Conservation (phyloP, 2,888 invertebrate species). For the Coleophora flavipennella region DNA sequence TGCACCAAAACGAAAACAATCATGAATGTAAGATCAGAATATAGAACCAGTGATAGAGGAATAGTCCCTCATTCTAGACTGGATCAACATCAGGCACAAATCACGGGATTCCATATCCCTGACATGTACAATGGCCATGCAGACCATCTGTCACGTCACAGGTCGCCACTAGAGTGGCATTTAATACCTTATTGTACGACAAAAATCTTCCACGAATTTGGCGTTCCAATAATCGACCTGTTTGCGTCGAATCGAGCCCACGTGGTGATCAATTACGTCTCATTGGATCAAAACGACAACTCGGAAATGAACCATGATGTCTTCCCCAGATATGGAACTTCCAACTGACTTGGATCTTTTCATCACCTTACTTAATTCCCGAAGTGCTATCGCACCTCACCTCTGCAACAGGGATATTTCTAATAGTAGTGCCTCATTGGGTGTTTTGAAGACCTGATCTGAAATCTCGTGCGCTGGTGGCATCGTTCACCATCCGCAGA, state of each 20-base stretch:
- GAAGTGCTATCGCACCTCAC: constrained; percentile 8
- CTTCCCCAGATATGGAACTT: constrained; percentile 6
- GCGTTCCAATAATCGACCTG: constrained; percentile 13
- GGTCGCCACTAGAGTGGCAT: constrained; percentile 15
- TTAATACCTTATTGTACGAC: constrained; percentile 4
- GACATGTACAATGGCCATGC: constrained; percentile 25
- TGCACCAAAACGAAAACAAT: too few species aligned
- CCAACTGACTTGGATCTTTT: constrained; percentile 11
- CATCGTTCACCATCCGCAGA: constrained; percentile 10
- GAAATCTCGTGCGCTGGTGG: constrained; percentile 10
- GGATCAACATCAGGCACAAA: too few species aligned
- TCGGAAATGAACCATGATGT: constrained; percentile 5
- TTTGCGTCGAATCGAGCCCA: constrained; percentile 12
- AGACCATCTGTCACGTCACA: constrained; percentile 17
- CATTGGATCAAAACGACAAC: constrained; percentile 8
- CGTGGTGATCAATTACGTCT: constrained; percentile 8
- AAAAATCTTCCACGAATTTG: constrained; percentile 11
- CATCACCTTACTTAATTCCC: constrained; percentile 10
- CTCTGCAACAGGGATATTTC: constrained; percentile 4
- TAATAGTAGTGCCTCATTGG: constrained; percentile 16
- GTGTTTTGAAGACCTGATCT: constrained; percentile 8
- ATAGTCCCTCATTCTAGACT: too few species aligned
- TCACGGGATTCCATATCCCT: too few species aligned
- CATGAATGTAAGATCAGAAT: too few species aligned
- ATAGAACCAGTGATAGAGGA: too few species aligned